phyloP scores from a whole-genome alignment of 2,888 invertebrate species.

The Parnassius glacialis region DNA sequence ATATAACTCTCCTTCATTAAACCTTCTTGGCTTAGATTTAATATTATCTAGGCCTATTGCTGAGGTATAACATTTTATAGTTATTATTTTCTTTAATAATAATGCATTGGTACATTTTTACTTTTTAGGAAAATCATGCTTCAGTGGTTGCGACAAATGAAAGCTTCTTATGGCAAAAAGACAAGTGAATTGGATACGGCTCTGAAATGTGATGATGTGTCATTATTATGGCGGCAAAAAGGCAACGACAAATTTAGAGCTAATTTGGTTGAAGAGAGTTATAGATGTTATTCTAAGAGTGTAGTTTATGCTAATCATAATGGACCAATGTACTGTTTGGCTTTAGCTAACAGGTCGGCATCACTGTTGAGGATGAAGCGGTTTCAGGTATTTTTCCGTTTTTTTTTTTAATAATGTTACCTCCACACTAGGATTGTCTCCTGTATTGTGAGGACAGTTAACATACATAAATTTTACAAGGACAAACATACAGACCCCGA shows the following conservation, averaged over 20 bases:
- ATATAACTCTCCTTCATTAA: no score
- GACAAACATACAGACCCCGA: no score
- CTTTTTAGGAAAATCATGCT: constrained; percentile 54
- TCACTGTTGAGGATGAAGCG: constrained; percentile 80
- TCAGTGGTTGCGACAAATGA: constrained; percentile 68
- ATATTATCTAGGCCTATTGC: no score
- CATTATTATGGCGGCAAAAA: constrained; percentile 64
- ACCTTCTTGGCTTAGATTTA: no score
- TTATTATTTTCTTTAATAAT: no score
- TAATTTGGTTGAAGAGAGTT: constrained; percentile 74
- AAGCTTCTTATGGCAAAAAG: constrained; percentile 50
- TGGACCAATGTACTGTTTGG: constrained; percentile 81
- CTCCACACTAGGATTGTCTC: no score
- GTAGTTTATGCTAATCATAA: constrained; percentile 79
- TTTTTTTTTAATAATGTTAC: no score
- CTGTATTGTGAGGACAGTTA: no score
- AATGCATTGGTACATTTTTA: no score
- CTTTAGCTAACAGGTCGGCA: constrained; percentile 86
- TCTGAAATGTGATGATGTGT: constrained; percentile 58
- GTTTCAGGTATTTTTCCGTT: constrained; percentile 77
- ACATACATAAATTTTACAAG: no score
- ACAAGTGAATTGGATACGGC: constrained; percentile 52
- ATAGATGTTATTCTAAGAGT: constrained; percentile 83
- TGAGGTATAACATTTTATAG: no score
- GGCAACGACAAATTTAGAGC: constrained; percentile 82